Conservation (phyloP, 2,888 invertebrate species). For the Chydorus sphaericus region DNA sequence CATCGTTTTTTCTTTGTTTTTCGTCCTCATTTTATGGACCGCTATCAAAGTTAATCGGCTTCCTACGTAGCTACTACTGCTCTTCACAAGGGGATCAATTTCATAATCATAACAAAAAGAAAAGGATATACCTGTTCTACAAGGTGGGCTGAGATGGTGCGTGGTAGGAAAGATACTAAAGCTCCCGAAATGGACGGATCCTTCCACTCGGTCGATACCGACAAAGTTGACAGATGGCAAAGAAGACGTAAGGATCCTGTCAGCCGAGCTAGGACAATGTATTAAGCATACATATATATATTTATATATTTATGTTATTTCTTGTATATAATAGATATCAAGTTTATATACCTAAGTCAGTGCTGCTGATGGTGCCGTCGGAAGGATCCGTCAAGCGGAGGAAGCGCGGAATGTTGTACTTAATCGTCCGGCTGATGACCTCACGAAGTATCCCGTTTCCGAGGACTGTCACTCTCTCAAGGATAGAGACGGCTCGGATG, state of each 20-base stretch:
- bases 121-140: too few species aligned
- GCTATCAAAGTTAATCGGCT: too few species aligned
- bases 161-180: constrained; percentile 2
- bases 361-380: background rate
- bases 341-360: background rate
- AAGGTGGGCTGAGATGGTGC: background rate
- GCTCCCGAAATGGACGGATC: background rate
- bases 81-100: too few species aligned
- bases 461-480: background rate
- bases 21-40: too few species aligned
- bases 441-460: background rate
- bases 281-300: too few species aligned
- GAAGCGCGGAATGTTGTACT: constrained; percentile 4
- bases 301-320: too few species aligned
- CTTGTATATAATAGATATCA: too few species aligned
- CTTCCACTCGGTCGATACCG: background rate
- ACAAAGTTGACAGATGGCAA: background rate
- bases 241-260: constrained; percentile 5
- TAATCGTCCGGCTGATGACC: background rate
- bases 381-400: background rate
- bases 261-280: background rate
- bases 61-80: too few species aligned
- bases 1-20: too few species aligned
- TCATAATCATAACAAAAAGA: too few species aligned
- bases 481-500: background rate